phyloP scores from a whole-genome alignment of 2,113 vertebrate genomes.

The Oreochromis aureus region DNA sequence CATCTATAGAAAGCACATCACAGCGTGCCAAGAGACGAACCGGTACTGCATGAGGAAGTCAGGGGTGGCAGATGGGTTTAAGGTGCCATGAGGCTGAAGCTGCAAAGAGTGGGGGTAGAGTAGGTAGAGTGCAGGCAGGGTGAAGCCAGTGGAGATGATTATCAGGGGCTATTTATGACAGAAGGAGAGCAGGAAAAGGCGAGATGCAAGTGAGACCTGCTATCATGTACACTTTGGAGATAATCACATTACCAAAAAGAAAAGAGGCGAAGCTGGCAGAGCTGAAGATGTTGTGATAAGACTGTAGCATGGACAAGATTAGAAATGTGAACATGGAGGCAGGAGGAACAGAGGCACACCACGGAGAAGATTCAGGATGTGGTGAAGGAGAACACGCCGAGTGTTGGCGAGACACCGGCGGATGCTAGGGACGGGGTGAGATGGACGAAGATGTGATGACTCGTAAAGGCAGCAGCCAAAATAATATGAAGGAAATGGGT shows the following conservation, averaged over 20 bases:
- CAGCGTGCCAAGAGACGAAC: not conserved
- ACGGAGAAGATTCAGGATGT: not conserved
- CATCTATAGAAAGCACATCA: not conserved
- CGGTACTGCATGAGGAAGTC: not conserved
- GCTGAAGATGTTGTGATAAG: not conserved
- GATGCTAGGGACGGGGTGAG: not conserved
- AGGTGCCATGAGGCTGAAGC: not conserved
- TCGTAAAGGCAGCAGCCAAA: not conserved
- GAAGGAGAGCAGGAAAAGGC: not conserved
- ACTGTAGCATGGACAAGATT: not conserved
- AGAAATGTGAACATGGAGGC: not conserved
- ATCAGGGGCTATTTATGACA: not conserved
- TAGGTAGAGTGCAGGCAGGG: not conserved
- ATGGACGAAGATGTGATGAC: no score
- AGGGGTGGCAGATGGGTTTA: not conserved
- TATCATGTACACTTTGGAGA: not conserved
- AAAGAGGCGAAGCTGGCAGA: not conserved
- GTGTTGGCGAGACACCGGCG: not conserved
- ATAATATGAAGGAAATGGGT: not conserved
- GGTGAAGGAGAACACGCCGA: accelerated
- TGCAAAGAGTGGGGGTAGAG: not conserved
- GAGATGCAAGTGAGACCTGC: not conserved
- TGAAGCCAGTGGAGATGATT: accelerated
- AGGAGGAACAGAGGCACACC: not conserved
- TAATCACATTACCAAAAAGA: not conserved